phyloP scores from a whole-genome alignment of 2,888 invertebrate species.

The Microplitis deprimator region DNA sequence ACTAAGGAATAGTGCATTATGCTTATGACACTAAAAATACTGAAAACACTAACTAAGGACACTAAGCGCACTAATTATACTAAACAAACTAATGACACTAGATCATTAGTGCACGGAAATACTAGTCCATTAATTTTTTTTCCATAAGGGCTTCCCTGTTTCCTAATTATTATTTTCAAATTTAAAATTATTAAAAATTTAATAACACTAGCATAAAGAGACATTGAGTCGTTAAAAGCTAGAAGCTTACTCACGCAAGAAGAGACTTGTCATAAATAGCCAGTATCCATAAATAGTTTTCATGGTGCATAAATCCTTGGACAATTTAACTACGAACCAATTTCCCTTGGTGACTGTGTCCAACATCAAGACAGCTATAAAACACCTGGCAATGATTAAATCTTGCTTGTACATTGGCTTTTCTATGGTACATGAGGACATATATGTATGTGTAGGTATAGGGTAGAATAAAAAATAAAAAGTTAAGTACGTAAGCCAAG shows the following conservation, averaged over 20 bases:
- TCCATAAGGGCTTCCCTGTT: too few relatives aligned
- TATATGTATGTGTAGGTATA: background rate
- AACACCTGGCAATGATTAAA: background rate
- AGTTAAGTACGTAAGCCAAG: background rate
- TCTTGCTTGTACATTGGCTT: too few relatives aligned
- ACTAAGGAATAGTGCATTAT: too few relatives aligned
- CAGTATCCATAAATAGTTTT: background rate
- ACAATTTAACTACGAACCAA: slow-evolving; percentile 12
- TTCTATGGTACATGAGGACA: too few relatives aligned
- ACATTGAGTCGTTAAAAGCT: slow-evolving; percentile 2
- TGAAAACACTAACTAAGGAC: too few relatives aligned
- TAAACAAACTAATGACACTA: too few relatives aligned
- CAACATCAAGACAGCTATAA: background rate
- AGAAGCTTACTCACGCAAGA: background rate
- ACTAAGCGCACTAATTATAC: too few relatives aligned
- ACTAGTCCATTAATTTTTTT: too few relatives aligned
- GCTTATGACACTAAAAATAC: too few relatives aligned
- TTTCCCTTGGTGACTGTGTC: slow-evolving; percentile 5
- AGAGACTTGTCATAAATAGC: slow-evolving; percentile 7
- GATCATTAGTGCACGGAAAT: too few relatives aligned
- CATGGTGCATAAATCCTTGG: slow-evolving; percentile 7
- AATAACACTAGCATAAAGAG: background rate
- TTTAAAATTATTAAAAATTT: background rate
- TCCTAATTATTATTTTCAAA: too few relatives aligned
- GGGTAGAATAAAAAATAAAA: background rate